phyloP scores from a whole-genome alignment of 2,113 vertebrate genomes.

The Nematolebias whitei region DNA sequence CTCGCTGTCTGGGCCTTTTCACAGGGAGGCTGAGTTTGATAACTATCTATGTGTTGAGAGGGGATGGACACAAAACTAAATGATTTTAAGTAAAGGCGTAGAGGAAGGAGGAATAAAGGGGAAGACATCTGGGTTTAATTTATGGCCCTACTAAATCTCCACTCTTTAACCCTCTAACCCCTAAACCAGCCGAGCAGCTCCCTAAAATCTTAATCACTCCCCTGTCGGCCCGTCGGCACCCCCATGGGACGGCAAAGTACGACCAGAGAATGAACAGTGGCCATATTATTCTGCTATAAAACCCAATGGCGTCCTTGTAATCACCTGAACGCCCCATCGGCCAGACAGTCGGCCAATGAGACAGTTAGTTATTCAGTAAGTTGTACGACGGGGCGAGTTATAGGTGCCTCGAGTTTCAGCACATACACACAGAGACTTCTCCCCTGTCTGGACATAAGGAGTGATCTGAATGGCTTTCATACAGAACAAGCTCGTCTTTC shows the following conservation, averaged over 20 bases:
- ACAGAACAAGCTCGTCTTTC: background rate
- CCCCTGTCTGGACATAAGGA: background rate
- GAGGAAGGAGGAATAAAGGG: slow-evolving; percentile 21
- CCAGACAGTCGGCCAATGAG: slow-evolving; percentile 49
- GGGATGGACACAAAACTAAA: slow-evolving; percentile 4
- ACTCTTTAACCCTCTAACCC: slow-evolving; percentile 79
- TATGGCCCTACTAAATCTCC: slow-evolving; percentile 79
- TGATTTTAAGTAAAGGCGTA: slow-evolving; percentile 26
- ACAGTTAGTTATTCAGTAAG: slow-evolving; percentile 44
- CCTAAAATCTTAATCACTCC: slow-evolving; percentile 79
- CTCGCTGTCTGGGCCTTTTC: slow-evolving; percentile 29
- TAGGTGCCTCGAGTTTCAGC: slow-evolving; percentile 19
- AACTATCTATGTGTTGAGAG: slow-evolving; percentile 3
- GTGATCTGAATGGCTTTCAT: slow-evolving; percentile 12
- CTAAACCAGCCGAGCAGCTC: slow-evolving; percentile 72
- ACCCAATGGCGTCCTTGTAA: slow-evolving; percentile 70
- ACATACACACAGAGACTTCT: slow-evolving; percentile 32
- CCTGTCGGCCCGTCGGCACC: slow-evolving; percentile 53
- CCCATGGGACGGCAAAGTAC: slow-evolving; percentile 45
- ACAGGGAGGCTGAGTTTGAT: background rate
- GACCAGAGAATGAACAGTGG: slow-evolving; percentile 59
- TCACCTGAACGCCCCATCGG: slow-evolving; percentile 57
- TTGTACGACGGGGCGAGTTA: slow-evolving; percentile 36
- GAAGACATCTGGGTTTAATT: slow-evolving; percentile 72
- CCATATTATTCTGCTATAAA: slow-evolving; percentile 71